Evolutionary conservation across 1,140 invertebrate species (phyloP).

Genomic region (Ceratina japonica): DNA sequence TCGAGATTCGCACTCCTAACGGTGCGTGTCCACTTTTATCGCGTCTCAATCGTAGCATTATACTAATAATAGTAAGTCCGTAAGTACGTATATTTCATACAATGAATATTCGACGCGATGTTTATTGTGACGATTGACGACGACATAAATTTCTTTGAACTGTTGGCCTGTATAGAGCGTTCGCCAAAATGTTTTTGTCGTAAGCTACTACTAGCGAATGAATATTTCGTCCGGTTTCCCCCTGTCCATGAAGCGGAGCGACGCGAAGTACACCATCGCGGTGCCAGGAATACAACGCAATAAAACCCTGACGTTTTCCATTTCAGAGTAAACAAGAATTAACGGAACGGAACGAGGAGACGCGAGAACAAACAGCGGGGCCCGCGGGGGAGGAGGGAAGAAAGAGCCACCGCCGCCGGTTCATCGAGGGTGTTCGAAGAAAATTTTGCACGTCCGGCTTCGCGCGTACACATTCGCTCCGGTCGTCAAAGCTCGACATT

Average conservation of each 20-base stretch:
- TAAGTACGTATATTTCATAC: no score
- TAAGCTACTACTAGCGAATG: no score
- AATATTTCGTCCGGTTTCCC: background rate
- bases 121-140: no score
- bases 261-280: background rate
- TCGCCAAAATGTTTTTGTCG: no score
- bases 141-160: no score
- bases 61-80: no score
- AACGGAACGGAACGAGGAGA: background rate
- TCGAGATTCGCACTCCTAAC: no score
- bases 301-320: slow-evolving; percentile 9
- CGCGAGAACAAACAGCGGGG: slow-evolving; percentile 1
- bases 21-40: no score
- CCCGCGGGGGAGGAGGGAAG: background rate
- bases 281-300: background rate
- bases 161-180: no score
- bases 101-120: no score
- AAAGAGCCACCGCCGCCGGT: background rate
- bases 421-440: slow-evolving; percentile 13
- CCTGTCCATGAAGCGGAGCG: background rate
- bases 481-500: slow-evolving; percentile 9
- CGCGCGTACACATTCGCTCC: background rate
- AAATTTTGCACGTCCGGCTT: slow-evolving; percentile 21
- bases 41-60: no score
- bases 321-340: slow-evolving; percentile 15